Conservation (phyloP, 2,113 vertebrate genomes). For the Pteruthius melanotis region DNA sequence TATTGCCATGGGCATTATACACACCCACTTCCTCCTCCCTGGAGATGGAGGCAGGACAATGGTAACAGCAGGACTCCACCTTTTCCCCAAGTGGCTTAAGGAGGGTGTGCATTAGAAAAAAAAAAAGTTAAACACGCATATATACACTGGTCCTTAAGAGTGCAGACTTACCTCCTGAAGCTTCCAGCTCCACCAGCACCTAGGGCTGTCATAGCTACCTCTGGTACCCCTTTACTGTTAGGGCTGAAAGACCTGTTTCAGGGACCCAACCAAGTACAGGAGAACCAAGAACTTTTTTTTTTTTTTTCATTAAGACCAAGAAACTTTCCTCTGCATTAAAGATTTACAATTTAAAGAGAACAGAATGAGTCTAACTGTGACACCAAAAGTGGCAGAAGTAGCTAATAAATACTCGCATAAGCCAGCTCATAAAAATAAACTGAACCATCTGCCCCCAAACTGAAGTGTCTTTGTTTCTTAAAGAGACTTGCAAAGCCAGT, state of each 20-base stretch:
- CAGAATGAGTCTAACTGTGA: not conserved
- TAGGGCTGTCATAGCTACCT: not conserved
- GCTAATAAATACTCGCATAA: not conserved
- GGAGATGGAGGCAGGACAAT: not conserved
- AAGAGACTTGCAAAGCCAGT: not conserved
- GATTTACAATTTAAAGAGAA: not conserved
- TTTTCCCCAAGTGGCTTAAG: not conserved
- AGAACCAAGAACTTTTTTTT: not conserved
- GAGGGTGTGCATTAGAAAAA: accelerated
- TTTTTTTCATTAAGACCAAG: not conserved
- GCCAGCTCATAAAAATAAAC: not conserved
- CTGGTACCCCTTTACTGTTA: too few relatives aligned
- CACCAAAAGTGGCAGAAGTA: not conserved
- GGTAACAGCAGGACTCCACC: not conserved
- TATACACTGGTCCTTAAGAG: not conserved
- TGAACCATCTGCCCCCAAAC: not conserved
- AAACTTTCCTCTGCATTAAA: not conserved
- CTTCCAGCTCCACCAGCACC: not conserved
- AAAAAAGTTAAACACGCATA: not conserved
- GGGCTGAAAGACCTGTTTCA: not conserved
- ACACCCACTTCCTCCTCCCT: not conserved
- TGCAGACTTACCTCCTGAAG: not conserved
- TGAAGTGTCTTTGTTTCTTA: not conserved
- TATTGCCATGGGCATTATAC: accelerated
- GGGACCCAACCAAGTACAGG: accelerated